Conservation (phyloP, 2,113 vertebrate genomes). For the Neogale vison region DNA sequence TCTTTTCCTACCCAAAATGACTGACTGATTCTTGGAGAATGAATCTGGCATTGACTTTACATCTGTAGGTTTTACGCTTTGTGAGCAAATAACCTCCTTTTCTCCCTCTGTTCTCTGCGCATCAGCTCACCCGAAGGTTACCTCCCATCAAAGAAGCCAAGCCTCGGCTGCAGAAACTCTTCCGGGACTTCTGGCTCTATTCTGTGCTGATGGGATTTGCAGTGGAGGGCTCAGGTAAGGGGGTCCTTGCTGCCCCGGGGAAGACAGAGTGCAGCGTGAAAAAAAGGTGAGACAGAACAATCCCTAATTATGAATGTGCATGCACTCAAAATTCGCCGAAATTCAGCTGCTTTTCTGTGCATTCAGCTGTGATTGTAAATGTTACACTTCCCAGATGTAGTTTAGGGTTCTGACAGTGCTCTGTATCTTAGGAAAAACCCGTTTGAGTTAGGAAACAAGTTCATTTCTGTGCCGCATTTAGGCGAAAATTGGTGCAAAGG, state of each 20-base stretch:
- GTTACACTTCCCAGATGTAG: neutral
- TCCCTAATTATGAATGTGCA: neutral
- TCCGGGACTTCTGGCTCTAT: constrained; percentile 98
- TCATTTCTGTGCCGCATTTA: neutral
- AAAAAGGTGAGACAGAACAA: neutral
- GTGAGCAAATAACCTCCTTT: neutral
- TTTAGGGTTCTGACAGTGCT: neutral
- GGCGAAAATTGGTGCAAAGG: neutral
- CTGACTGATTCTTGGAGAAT: neutral
- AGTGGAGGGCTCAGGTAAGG: constrained; percentile 95
- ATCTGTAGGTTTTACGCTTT: neutral
- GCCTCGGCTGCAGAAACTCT: constrained; percentile 96
- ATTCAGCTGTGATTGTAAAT: neutral
- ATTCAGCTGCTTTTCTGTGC: neutral
- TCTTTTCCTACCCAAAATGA: neutral
- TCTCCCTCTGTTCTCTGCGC: neutral
- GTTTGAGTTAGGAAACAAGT: neutral
- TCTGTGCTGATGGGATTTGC: constrained; percentile 98
- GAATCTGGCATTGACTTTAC: neutral
- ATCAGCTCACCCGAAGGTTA: constrained; percentile 92
- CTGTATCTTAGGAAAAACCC: neutral
- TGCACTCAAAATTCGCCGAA: neutral
- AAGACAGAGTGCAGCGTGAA: neutral
- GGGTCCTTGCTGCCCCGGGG: neutral
- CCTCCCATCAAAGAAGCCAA: constrained; percentile 97